Percentiles rank a stretch among this genome's conserved stretches.
Conservation (phyloP, 2,888 invertebrate species). For the Cheilosia impressa region DNA sequence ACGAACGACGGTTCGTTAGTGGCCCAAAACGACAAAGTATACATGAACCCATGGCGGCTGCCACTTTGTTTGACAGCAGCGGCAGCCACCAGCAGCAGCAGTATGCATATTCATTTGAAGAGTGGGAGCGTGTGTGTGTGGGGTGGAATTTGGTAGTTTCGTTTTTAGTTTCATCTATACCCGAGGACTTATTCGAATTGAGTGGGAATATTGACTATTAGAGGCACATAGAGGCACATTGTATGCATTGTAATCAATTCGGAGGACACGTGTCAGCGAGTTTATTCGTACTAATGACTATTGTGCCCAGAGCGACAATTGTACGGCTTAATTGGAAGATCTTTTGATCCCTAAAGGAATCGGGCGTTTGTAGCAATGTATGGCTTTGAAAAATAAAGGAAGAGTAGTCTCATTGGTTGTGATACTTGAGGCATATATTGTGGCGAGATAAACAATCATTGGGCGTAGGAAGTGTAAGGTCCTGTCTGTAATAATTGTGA, state of each 20-base stretch:
- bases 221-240: slow-evolving; percentile 47
- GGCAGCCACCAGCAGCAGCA: slow-evolving; percentile 10
- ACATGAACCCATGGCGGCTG: slow-evolving; percentile 61
- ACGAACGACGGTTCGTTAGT: slow-evolving; percentile 67
- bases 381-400: too few relatives aligned
- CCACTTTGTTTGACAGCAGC: slow-evolving; percentile 66
- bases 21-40: slow-evolving; percentile 34
- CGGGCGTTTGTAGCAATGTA: background rate
- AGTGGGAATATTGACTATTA: slow-evolving; percentile 54
- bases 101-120: slow-evolving; percentile 15
- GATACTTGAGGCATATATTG: too few relatives aligned
- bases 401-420: too few relatives aligned
- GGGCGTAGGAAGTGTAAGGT: too few relatives aligned
- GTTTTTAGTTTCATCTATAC: background rate
- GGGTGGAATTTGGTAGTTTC: slow-evolving; percentile 54
- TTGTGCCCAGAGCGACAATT: slow-evolving; percentile 45
- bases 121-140: slow-evolving; percentile 52
- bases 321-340: slow-evolving; percentile 41
- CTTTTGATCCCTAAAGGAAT: slow-evolving; percentile 25
- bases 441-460: too few relatives aligned
- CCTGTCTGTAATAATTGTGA: too few relatives aligned
- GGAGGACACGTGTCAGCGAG: slow-evolving; percentile 58
- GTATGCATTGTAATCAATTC: slow-evolving; percentile 48
- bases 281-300: slow-evolving; percentile 69
- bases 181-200: slow-evolving; percentile 11